Base-by-base conservation (phyloP, 2,888 invertebrate genomes). In the Tryphoninae sp. region DNA sequence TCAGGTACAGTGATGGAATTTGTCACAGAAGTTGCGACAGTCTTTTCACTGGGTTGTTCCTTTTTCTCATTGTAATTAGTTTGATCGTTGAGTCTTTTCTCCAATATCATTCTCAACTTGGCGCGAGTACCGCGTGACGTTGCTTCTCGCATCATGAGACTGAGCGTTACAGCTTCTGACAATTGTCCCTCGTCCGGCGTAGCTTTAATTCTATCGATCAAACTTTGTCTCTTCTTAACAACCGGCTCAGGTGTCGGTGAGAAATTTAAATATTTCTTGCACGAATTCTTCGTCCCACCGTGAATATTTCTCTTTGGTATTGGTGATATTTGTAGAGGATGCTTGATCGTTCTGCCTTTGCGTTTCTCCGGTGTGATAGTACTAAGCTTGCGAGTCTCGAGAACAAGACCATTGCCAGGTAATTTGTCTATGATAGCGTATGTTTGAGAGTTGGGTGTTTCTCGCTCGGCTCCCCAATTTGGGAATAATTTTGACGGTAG, bases 101-200 rank as follows among this genome's bases (percentile, higher is more conserved):
- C n/a, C 40, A 77, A 13, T 42, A 82, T 55, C 3, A 80, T 13
- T 33, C 71, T 73, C 3, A 82, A 49, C 40, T 68, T 59, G 2
- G 23, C 73, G 2, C 73, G 68, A 4, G 73, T 82, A 23, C 64
- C 65, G 1, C 42, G 58, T 1, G 68, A 74, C 53, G 69, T 82
- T 0, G 73, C 45, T 8, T 77, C 51, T 1, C 64, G 4, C 51
- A 80, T 40, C 77, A 82, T 59, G 2, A 40, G 51, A 26, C 59
- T 58, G 0, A 82, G 69, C 1, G 69, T 22, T 59, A 55, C n/a
- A 33, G n/a, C 53, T 26, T 82, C 82, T 2, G 79, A 33, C 19
- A 59, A 51, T 40, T 64, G 26, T 55, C 40, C 13, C 7, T 11
- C 40, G 1, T 26, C 49, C 45, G 9, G 49, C 8, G 67, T 58